Evolutionary conservation across 2,113 vertebrate genomes (phyloP).

Genomic region (Percina caprodes): DNA sequence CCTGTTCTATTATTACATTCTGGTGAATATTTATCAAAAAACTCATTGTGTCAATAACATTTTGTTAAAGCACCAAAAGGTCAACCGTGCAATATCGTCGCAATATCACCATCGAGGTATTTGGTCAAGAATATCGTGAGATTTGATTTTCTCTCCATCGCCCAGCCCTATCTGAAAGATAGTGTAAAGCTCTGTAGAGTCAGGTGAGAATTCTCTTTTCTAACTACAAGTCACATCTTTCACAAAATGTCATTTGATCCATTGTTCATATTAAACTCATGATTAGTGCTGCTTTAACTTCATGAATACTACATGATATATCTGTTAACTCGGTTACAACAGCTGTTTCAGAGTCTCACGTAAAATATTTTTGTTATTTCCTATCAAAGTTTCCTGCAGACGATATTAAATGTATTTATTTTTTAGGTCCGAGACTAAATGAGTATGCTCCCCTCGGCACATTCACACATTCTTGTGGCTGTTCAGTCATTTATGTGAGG

Average conservation of each 20-base stretch:
- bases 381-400: background rate
- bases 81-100: too few relatives aligned
- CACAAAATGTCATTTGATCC: background rate
- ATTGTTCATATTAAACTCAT: background rate
- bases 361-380: background rate
- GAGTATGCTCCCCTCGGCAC: background rate
- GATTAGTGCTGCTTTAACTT: slow-evolving; percentile 1
- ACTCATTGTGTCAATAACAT: too few relatives aligned
- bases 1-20: too few relatives aligned
- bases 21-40: too few relatives aligned
- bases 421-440: background rate
- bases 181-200: background rate
- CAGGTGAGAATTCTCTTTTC: background rate
- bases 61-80: too few relatives aligned
- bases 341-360: background rate
- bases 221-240: background rate
- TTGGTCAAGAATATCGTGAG: too few relatives aligned
- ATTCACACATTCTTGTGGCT: background rate
- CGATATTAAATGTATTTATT: background rate
- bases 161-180: too few relatives aligned
- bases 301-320: background rate
- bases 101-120: too few relatives aligned
- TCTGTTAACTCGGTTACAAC: too few relatives aligned
- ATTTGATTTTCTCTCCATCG: too few relatives aligned
- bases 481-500: background rate